Evolutionary conservation across 2,888 invertebrate genomes (phyloP), one percentile per base, ranked within the genome.

Genomic region (Steinernema carpocapsae): DNA sequence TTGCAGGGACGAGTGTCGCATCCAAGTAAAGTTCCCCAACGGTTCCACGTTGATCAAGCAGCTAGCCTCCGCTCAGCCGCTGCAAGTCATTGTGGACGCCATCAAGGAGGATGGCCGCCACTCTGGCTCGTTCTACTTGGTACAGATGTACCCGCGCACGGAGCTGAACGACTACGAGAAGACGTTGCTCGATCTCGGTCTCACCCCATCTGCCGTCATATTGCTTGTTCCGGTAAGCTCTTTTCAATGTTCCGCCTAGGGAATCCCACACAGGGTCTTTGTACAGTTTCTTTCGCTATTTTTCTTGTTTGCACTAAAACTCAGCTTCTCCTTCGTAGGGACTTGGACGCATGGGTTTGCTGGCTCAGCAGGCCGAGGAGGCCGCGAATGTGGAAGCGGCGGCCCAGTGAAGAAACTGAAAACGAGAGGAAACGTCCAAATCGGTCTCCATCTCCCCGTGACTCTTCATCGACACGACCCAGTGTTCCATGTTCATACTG

Each of bases 141-240:
- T 77, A 2, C 77, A 77, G 46, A 70, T 72, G 22, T 77, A 77
- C 32, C 77, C 77, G 6, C 77, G 77, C 45, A 48, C 46, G 14
- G 74, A 77, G 71, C 52, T 77, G 42, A 78, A 43, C 22, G 77
- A 77, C 6, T 59, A 48, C 52, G 64, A 77, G 19, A 77, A 77
- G 26, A 26, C 77, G 17, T 46, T 77, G 52, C 64, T 77, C 24
- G 77, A 78, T 0, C 76, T 72, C 42, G 72, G 71, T 22, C 70
- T 77, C n/a, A 77, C 77, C 24, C 77, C 77, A 14, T 76, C 77
- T 42, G 56, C 77, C n/a, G n/a, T n/a, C n/a, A n/a, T n/a, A n/a
- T 72, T 77, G 51, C 77, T 78, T 26, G 72, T 77, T n/a, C 37
- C 77, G 72, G 77, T 77, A 74, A 75, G 71, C 6, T 43, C 37